A percentile compares a stretch with the other conserved stretches of the same genome.
phyloP scores from a whole-genome alignment of 2,797 vertebrate species.

The Pangasius macronema region DNA sequence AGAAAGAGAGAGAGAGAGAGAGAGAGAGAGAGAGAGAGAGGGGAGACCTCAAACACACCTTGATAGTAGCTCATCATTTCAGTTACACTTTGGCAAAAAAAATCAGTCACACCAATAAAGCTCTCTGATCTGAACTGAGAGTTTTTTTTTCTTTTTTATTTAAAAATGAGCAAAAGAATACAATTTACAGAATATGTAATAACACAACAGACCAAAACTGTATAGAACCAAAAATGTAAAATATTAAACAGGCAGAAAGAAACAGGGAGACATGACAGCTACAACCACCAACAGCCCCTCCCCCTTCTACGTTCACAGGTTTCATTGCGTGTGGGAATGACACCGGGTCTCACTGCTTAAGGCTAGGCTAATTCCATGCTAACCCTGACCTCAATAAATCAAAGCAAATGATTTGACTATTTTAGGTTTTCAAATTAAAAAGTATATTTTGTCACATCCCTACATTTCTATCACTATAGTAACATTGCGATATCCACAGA shows the following conservation, averaged over 20 bases:
- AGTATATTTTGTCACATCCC: not conserved
- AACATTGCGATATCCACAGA: not conserved
- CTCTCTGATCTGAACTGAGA: not conserved
- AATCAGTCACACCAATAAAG: not conserved
- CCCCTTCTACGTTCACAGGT: not conserved
- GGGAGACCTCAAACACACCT: too few relatives aligned
- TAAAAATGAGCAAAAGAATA: conserved; percentile 7
- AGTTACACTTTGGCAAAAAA: not conserved
- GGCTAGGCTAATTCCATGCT: not conserved
- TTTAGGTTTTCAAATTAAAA: not conserved
- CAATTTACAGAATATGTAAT: not conserved
- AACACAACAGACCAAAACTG: not conserved
- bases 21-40: not conserved
- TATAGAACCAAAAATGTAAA: not conserved
- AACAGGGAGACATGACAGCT: not conserved
- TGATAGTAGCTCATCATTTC: not conserved
- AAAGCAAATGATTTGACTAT: not conserved
- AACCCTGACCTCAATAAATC: not conserved
- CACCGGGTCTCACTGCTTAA: not conserved
- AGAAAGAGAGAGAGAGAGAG: too few relatives aligned
- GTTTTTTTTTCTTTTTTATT: not conserved
- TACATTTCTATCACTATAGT: not conserved
- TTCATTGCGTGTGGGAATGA: not conserved
- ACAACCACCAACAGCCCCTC: not conserved
- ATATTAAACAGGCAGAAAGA: not conserved